Evolutionary conservation across 2,797 vertebrate genomes (phyloP).

Genomic region (Coluber constrictor): DNA sequence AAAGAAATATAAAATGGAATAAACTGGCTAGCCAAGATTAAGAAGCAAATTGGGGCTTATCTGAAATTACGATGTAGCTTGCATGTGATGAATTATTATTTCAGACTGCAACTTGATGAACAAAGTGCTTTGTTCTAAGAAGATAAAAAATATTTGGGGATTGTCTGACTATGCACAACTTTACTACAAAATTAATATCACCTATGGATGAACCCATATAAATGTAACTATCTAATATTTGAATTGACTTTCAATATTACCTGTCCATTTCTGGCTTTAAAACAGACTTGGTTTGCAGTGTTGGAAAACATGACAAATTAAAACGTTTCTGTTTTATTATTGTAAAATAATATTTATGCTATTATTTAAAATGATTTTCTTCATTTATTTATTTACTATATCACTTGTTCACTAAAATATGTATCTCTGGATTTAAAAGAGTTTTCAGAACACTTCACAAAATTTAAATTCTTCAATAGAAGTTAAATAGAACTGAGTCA

Average conservation of each 20-base stretch:
- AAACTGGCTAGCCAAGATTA: background rate
- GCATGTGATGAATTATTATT: background rate
- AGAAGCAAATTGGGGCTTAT: background rate
- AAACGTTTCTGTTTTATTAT: rapidly evolving
- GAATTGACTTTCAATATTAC: background rate
- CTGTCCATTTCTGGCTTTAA: background rate
- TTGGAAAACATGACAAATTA: background rate
- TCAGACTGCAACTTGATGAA: background rate
- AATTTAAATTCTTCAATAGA: background rate
- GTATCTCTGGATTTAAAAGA: background rate
- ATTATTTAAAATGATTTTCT: background rate
- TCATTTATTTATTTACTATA: background rate
- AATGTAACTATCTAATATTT: background rate
- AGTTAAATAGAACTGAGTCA: background rate
- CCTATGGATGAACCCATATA: background rate
- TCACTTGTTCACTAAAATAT: background rate
- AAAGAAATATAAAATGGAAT: background rate
- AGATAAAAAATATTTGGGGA: background rate
- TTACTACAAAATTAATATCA: background rate
- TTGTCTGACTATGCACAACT: background rate
- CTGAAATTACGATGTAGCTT: background rate
- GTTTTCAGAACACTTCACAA: background rate
- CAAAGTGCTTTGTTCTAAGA: background rate
- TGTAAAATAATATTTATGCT: background rate
- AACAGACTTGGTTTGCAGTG: background rate